These are phyloP conservation scores for Cephus pygmeus DNA, from an alignment of 2,888 invertebrate species.

Conservation along the genomic window DNA sequence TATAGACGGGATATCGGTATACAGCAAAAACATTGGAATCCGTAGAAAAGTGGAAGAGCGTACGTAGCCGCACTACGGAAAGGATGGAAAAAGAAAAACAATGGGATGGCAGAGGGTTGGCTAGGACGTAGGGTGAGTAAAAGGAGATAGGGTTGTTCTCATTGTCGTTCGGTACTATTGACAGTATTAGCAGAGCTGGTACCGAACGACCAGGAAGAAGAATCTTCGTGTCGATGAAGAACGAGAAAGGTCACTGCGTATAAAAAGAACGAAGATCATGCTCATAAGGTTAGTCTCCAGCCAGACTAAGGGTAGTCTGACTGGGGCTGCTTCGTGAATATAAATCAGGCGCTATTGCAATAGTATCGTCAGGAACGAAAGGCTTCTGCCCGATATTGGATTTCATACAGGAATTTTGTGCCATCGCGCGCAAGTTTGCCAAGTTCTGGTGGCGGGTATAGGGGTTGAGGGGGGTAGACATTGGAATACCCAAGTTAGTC, in stretches of 20 bases:
- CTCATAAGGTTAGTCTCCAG: background rate
- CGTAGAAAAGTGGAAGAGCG: background rate
- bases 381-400: slow-evolving; percentile 24
- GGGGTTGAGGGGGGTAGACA: no score
- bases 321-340: slow-evolving; percentile 11
- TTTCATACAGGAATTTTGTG: slow-evolving; percentile 24
- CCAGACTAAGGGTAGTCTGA: background rate
- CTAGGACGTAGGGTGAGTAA: background rate
- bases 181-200: background rate
- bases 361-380: slow-evolving; percentile 28
- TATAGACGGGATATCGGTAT: background rate
- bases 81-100: background rate
- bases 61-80: background rate
- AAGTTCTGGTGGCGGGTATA: background rate
- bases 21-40: background rate
- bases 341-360: slow-evolving; percentile 38
- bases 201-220: background rate
- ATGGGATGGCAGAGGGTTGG: background rate
- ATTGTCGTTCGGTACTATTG: background rate
- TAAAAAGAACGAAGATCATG: background rate
- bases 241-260: background rate
- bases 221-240: background rate
- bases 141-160: background rate
- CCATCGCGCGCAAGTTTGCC: slow-evolving; percentile 23
- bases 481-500: no score